Conservation (phyloP, 1,140 invertebrate species). For the Ceratosolen fusciceps region DNA sequence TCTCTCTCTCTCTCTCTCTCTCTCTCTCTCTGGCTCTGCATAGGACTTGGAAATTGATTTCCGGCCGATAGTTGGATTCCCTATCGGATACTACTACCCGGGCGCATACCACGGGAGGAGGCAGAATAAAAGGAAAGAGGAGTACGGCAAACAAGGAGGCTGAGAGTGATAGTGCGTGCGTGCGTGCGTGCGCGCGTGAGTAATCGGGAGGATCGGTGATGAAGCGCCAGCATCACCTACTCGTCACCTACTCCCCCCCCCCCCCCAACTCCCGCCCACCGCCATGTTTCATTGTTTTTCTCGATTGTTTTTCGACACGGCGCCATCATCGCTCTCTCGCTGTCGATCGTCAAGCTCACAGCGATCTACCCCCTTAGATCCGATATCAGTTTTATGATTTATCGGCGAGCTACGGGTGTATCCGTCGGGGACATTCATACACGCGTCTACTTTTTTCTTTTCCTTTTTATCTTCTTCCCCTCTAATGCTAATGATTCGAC, state of each 20-base stretch:
- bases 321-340: too few species aligned
- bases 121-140: not conserved
- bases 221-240: too few species aligned
- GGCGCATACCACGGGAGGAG: not conserved
- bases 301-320: too few species aligned
- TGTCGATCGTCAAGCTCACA: too few species aligned
- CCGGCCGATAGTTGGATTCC: not conserved
- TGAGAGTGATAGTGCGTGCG: too few species aligned
- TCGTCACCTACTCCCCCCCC: too few species aligned
- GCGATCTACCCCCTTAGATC: too few species aligned
- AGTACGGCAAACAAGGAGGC: not conserved
- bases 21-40: not conserved
- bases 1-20: not conserved
- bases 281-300: too few species aligned
- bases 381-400: slow-evolving; percentile 26
- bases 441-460: too few species aligned
- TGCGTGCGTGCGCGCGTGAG: not conserved
- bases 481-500: too few species aligned
- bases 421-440: not conserved
- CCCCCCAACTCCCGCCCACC: too few species aligned
- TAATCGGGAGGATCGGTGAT: not conserved
- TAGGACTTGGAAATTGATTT: slow-evolving; percentile 25
- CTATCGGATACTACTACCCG: not conserved
- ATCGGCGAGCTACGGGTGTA: not conserved
- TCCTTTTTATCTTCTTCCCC: not conserved